Evolutionary conservation across 2,113 vertebrate species (phyloP).

Genomic region (Chaetura pelagica): DNA sequence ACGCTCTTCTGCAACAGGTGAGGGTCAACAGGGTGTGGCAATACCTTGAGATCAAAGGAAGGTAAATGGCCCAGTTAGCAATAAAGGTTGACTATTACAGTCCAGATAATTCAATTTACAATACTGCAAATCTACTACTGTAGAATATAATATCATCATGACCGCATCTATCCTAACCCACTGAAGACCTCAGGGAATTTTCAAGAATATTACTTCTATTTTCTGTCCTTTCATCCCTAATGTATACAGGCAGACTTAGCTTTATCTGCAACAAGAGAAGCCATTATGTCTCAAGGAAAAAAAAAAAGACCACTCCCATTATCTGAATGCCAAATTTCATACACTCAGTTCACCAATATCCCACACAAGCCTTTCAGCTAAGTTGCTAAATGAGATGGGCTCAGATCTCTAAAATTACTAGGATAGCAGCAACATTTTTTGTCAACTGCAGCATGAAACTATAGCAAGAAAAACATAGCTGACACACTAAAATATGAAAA

Average conservation of each 20-base stretch:
- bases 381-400: not conserved
- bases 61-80: not conserved
- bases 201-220: constrained; percentile 47
- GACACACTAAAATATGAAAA: constrained; percentile 27
- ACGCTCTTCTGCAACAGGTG: not conserved
- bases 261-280: constrained; percentile 11
- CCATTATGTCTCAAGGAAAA: constrained; percentile 1
- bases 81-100: not conserved
- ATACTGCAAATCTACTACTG: constrained; percentile 26
- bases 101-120: constrained; percentile 39
- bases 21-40: not conserved
- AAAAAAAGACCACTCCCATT: constrained; percentile 28
- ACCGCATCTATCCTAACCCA: not conserved
- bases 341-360: not conserved
- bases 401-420: not conserved
- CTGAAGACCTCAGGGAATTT: constrained; percentile 58
- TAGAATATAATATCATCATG: constrained; percentile 41
- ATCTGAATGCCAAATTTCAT: constrained; percentile 43
- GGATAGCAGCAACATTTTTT: constrained; percentile 14
- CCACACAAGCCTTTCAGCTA: not conserved
- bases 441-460: not conserved
- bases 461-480: not conserved
- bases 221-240: constrained; percentile 39
- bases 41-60: not conserved
- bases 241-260: constrained; percentile 17